Conservation (phyloP, 1,140 invertebrate species). For the Apis mellifera region DNA sequence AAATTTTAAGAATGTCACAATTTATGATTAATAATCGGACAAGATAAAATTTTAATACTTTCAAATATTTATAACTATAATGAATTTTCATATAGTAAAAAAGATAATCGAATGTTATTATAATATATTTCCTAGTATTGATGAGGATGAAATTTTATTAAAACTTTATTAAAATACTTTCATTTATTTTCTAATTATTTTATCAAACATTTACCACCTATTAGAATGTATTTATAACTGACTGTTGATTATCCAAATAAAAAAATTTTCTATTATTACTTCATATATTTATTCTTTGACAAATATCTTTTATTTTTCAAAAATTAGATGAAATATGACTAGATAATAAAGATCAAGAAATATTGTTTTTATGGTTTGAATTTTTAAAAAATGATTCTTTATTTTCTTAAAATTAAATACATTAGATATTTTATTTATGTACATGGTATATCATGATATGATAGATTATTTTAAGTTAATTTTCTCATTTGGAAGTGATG, state of each 20-base stretch:
- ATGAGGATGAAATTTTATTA: neutral
- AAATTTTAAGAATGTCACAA: neutral
- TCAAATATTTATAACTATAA: slow-evolving; percentile 52
- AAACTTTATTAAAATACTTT: slow-evolving; percentile 15
- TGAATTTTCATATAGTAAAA: slow-evolving; percentile 49
- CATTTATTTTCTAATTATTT: neutral
- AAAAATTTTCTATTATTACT: slow-evolving; percentile 37
- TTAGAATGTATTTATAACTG: slow-evolving; percentile 43
- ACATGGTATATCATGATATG: slow-evolving; percentile 14
- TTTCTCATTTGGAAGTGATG: slow-evolving; percentile 35
- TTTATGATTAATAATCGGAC: slow-evolving; percentile 18
- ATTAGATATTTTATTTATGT: slow-evolving; percentile 60
- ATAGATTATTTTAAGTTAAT: slow-evolving; percentile 22
- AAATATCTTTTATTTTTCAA: slow-evolving; percentile 60
- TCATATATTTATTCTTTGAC: slow-evolving; percentile 60
- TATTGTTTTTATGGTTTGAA: slow-evolving; percentile 82
- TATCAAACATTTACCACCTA: slow-evolving; percentile 56
- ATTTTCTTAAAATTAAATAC: slow-evolving; percentile 61
- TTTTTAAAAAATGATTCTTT: slow-evolving; percentile 82
- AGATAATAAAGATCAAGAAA: slow-evolving; percentile 77
- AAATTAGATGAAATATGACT: slow-evolving; percentile 80
- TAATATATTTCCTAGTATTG: slow-evolving; percentile 7
- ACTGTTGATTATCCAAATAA: slow-evolving; percentile 55
- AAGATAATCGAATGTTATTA: slow-evolving; percentile 35
- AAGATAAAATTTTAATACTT: slow-evolving; percentile 53